Evolutionary conservation across 2,888 invertebrate genomes (phyloP), one percentile per base, ranked within the genome.

Genomic region (Plagodis pulveraria): DNA sequence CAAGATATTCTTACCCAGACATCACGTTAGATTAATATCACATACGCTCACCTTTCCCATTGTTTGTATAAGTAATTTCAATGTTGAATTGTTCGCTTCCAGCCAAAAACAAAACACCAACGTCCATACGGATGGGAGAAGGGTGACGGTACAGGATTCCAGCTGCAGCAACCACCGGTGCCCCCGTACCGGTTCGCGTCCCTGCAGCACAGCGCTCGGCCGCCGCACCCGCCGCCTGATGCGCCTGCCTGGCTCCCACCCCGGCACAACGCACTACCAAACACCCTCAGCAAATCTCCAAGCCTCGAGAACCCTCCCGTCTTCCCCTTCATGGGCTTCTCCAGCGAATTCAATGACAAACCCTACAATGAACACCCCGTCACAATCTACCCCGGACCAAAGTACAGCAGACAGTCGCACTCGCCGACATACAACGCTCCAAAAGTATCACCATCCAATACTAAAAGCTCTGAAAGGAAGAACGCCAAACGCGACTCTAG

Each of bases 61-160:
- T 4, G 22, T 22, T 22, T 22, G 22, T n/a, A n/a, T n/a, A n/a
- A n/a, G 22, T 22, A 2, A 22, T 22, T 22, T 22, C 1, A 7
- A 12, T 43, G 33, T 34, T 40, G 35, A 6, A 12, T 46, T 43
- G 34, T 54, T 10, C 10, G 9, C 36, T 67, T 67, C 11, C 87
- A 96, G 96, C 96, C 96, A 38, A 96, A 96, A 92, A 96, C 96
- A 42, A 94, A 95, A 71, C 96, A 96, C 76, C 96, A 95, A 80
- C 93, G 96, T 69, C 96, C 96, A 6, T 96, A 94, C 75, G 96
- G 96, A 34, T 96, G 96, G 96, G 95, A 96, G 72, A 94, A 94
- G 70, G 89, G 93, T 69, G 89, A 89, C 51, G 67, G 77, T 33
- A 86, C 81, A 58, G 85, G 81, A 6, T 91, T 90, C 68, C 86